Percentiles rank a stretch among this genome's conserved stretches.
Evolutionary conservation across 2,113 vertebrate species (phyloP).

Genomic region (Tragelaphus buxtoni): DNA sequence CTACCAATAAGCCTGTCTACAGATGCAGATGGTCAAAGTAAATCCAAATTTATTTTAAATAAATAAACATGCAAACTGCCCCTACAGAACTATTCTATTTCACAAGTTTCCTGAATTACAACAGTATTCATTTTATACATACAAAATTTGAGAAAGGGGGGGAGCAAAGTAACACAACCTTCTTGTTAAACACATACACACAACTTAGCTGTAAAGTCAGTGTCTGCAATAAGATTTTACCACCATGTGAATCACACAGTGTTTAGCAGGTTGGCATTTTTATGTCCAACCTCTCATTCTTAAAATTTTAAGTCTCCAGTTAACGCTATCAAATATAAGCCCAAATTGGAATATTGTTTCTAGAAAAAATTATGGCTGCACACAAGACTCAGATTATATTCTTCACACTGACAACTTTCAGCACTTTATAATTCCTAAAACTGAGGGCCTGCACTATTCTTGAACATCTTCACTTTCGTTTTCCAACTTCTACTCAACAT

Average conservation of each 20-base stretch:
- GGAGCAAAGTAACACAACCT: background rate
- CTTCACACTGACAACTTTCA: background rate
- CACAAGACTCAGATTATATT: background rate
- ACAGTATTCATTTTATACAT: background rate
- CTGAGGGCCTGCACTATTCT: background rate
- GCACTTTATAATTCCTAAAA: background rate
- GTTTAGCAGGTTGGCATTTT: background rate
- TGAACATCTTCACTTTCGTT: constrained; percentile 27
- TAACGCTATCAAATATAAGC: background rate
- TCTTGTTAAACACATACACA: background rate
- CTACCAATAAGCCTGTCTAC: background rate
- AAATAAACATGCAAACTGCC: background rate
- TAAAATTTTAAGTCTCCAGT: background rate
- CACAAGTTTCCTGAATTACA: background rate
- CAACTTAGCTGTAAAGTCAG: background rate
- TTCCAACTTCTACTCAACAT: background rate
- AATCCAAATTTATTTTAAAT: background rate
- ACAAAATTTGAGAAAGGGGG: background rate
- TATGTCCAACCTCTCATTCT: background rate
- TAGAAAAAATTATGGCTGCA: background rate
- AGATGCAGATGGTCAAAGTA: background rate
- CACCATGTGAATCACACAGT: background rate
- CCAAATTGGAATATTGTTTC: background rate
- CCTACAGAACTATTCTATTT: background rate
- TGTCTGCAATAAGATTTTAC: background rate